Evolutionary conservation across 2,888 invertebrate genomes (phyloP), one percentile per base, ranked within the genome.

Genomic region (Cyclophora punctaria): DNA sequence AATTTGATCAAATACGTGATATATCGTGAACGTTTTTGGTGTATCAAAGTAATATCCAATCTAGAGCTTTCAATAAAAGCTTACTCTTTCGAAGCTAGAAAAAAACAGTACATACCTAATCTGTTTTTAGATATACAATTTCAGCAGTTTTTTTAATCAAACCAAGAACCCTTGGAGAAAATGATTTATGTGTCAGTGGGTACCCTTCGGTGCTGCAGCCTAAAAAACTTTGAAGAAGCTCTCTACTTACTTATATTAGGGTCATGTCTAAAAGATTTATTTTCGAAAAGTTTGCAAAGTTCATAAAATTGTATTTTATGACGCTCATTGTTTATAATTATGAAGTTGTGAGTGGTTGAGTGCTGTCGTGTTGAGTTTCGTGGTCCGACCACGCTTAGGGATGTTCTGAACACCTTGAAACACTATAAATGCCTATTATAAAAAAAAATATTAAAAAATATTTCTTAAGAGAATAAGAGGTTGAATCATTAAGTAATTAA

Each of bases 271-370:
- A 46, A 45, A 58, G 57, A 59, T 61, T 61, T 59, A 61, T 61
- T 57, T 59, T 49, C 41, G 46, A 44, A 46, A 60, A 56, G 49
- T 60, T 55, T 46, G 55, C 55, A 53, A 57, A 61, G 53, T 61
- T 61, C 55, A 55, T 57, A 58, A 60, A 51, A 55, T 51, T 53
- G 56, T 52, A 44, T 59, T 57, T 59, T 60, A 60, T 59, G 60
- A 55, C 57, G 56, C 57, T 57, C 53, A 55, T 56, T 59, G 60
- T 57, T 59, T 57, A 48, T 56, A 60, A 60, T 59, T 58, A 58
- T 43, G 51, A 48, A 55, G 54, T 50, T 55, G 45, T 45, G 55
- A 49, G 50, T 53, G 44, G 37, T 44, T 41, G 44, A 45, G 41
- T 40, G 43, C 47, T 50, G 48, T 45, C 46, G 49, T 40, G 44